phyloP scores from a whole-genome alignment of 92 coral and sea anemone genomes.

The Epizoanthus scotinus region DNA sequence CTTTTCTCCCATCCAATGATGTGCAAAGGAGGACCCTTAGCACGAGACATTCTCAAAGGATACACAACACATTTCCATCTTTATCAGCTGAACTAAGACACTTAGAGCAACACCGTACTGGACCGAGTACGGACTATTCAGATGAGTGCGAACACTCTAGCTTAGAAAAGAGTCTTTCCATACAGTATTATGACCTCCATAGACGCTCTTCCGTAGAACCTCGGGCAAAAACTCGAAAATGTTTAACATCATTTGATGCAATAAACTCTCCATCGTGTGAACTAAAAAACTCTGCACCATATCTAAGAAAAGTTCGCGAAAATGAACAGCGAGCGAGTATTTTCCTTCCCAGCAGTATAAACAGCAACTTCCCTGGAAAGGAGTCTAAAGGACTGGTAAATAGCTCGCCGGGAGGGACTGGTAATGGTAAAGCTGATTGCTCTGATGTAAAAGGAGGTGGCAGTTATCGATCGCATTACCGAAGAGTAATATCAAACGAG shows the following conservation, averaged over 20 bases:
- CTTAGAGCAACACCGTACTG: neutral
- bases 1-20: neutral
- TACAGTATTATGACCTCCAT: slow-evolving; percentile 20
- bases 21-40: neutral
- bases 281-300: slow-evolving; percentile 14
- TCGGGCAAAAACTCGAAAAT: neutral
- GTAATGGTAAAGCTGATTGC: neutral
- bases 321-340: neutral
- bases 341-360: neutral
- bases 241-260: neutral
- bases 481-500: neutral
- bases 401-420: neutral
- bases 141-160: neutral
- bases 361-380: neutral
- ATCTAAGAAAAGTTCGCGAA: neutral
- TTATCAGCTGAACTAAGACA: neutral
- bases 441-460: no score
- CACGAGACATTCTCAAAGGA: neutral
- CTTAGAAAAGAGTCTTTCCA: slow-evolving; percentile 25
- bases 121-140: neutral
- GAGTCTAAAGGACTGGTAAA: neutral
- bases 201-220: neutral
- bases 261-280: neutral
- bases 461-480: no score
- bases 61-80: neutral